These are phyloP conservation scores for Lophochroa leadbeateri DNA, from an alignment of 2,113 vertebrate species.

Conservation along the genomic window DNA sequence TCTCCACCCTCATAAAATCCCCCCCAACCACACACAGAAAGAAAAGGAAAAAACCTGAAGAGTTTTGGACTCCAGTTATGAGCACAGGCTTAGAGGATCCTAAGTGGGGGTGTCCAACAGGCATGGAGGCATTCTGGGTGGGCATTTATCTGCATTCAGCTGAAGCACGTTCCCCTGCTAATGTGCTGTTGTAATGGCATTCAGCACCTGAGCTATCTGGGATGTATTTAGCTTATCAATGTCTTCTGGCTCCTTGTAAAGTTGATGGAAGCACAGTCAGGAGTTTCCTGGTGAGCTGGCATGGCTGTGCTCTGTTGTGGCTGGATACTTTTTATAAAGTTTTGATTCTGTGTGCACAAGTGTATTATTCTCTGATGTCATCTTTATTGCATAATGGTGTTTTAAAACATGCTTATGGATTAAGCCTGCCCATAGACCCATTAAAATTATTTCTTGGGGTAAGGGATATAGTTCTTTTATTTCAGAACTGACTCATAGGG, in stretches of 20 bases:
- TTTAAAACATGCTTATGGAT: slow-evolving; percentile 13
- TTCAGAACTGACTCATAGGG: background rate
- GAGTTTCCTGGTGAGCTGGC: background rate
- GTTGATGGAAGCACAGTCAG: background rate
- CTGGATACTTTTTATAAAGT: background rate
- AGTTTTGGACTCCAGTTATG: background rate
- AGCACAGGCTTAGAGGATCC: background rate
- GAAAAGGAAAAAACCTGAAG: background rate
- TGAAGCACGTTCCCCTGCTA: background rate
- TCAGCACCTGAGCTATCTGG: background rate
- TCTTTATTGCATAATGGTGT: background rate
- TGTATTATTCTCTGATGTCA: background rate
- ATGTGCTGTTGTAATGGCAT: background rate
- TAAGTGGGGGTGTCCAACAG: background rate
- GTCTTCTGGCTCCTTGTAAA: background rate
- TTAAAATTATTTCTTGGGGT: slow-evolving; percentile 22
- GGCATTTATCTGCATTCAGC: background rate
- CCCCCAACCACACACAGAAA: background rate
- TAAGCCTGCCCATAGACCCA: background rate
- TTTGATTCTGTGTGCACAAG: background rate
- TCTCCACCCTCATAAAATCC: background rate
- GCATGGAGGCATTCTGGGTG: background rate
- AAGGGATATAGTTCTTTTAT: background rate
- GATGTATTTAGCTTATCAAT: background rate
- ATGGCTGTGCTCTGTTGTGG: background rate